Base-by-base conservation (phyloP, 2,888 invertebrate species). In the Cerastis leucographa region DNA sequence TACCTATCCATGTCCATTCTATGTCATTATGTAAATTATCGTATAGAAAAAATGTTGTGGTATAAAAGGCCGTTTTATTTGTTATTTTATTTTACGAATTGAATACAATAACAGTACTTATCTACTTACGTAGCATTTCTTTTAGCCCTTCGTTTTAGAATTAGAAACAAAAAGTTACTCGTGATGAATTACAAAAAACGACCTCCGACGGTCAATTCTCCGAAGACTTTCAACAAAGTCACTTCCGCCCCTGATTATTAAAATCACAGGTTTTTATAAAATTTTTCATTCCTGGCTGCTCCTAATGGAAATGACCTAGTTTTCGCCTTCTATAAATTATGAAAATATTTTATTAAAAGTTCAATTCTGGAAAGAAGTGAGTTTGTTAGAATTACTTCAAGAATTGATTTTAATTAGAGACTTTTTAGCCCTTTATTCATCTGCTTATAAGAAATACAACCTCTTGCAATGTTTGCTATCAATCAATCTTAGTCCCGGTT, bases 271-370 rank as follows among this genome's bases (percentile, higher is more conserved):
- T 78, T 88, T 85, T 83, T 64, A 73, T 59, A 67, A 85, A 87
- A 54, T 87, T 87, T n/a, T 76, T 66, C 61, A 83, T 79, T 86
- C 80, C 81, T 85, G 76, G 71, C 81, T 42, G 51, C 67, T 74
- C 74, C 83, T 88, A 87, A 87, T 85, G 88, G 85, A 81, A 76
- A 74, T 69, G 83, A 78, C 88, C 85, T 85, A 81, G 81, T 83
- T 88, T 67, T 71, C n/a, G n/a, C 67, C 66, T 83, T 77, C 78
- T 68, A 75, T 85, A 69, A 80, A 76, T 88, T 85, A 78, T 76
- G 71, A 85, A 76, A 81, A 81, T 79, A 77, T 74, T 76, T 85
- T 79, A 88, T 80, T 81, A 64, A 76, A 85, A 83, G 73, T 88
- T 71, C 29, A 80, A 66, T 88, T 85, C 78, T 71, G 61, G 66